Conservation (phyloP, 2,797 vertebrate species). For the Poeciliopsis turneri region DNA sequence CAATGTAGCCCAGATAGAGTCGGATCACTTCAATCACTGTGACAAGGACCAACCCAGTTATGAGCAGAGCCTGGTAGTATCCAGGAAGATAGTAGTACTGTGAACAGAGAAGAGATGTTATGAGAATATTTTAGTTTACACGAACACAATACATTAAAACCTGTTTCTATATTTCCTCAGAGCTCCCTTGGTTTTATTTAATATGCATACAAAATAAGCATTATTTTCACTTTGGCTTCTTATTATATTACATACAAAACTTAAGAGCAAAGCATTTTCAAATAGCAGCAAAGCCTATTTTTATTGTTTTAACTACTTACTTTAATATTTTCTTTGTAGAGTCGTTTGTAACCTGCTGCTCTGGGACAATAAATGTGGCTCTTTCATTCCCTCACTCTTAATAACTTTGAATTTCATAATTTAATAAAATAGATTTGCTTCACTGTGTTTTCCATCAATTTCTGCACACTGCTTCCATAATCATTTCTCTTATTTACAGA, state of each 20-base stretch:
- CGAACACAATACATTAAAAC: neutral
- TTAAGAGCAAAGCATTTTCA: neutral
- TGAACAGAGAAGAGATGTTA: conserved; percentile 11
- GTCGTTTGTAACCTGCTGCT: neutral
- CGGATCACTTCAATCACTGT: conserved; percentile 78
- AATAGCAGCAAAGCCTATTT: neutral
- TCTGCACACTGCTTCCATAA: neutral
- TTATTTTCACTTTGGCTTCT: neutral
- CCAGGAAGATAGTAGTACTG: conserved; percentile 81
- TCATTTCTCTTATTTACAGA: neutral
- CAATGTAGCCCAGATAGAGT: conserved; percentile 86
- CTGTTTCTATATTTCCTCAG: neutral
- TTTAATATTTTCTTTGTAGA: neutral
- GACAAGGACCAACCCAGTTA: conserved; percentile 81
- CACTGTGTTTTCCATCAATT: neutral
- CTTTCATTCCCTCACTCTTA: neutral
- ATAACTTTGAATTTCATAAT: neutral
- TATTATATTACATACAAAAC: neutral
- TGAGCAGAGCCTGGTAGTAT: conserved; percentile 87
- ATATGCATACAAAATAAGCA: neutral
- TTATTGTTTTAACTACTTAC: neutral
- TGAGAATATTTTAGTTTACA: neutral
- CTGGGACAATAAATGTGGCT: neutral
- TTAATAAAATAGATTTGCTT: neutral
- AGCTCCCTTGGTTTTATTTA: neutral